Evolutionary conservation across 2,888 invertebrate species (phyloP), one percentile per base, ranked within the genome.

Genomic region (Lysandra bellargus): DNA sequence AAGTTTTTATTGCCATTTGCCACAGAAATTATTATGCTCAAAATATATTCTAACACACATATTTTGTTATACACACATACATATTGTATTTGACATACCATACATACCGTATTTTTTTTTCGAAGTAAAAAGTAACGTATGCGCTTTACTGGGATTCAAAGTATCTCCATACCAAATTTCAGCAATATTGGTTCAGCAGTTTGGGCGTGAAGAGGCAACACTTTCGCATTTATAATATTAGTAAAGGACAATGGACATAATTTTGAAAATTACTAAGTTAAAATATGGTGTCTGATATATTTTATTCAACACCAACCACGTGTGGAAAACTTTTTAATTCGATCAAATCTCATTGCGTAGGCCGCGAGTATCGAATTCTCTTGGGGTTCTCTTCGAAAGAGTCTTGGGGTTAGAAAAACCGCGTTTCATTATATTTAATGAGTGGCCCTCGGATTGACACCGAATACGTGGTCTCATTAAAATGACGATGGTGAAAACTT

Each of bases 401-500:
- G 40, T 40, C 40, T 40, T 53, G 53, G 23, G 75, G 23, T 14
- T 49, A 75, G 53, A 40, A 75, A 49, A 49, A 75, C 14, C 53
- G 44, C n/a, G 30, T 75, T 75, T 75, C 75, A 40, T 53, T 75
- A 53, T 75, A 75, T 75, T 75, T 53, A 75, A 75, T 75, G 74
- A 75, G 23, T 44, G 44, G 74, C 44, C 44, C 30, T 53, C 30
- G 14, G 75, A 75, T 75, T 75, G 75, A 75, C 75, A 75, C 30
- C 75, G 75, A 75, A 75, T 75, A 75, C 75, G 75, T 53, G 75
- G 49, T 75, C 49, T 75, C 75, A 49, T 53, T 75, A 75, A 75
- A 53, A 75, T 23, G 30, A 49, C 75, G 40, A 44, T 44, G 74
- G 74, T 14, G 75, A 30, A 49, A 53, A 75, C 53, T 75, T 73